Conservation (phyloP, 2,113 vertebrate species). For the Sclerurus mexicanus region DNA sequence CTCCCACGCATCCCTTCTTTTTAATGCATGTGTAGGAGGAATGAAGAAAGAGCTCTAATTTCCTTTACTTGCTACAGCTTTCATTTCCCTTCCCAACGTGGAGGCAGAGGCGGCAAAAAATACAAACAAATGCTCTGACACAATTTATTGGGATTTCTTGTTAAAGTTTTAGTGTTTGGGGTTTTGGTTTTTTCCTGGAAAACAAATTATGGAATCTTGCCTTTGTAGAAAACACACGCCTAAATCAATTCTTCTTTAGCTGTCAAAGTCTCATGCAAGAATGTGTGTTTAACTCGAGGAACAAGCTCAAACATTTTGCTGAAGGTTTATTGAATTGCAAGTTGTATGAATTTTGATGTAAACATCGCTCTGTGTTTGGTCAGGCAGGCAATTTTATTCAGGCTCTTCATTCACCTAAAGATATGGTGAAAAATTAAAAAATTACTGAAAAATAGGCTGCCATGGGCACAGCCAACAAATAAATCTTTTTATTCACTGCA, state of each 20-base stretch:
- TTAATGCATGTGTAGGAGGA: conserved; percentile 28
- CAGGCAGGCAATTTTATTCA: not conserved
- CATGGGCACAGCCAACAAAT: not conserved
- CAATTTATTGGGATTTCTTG: not conserved
- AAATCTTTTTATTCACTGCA: not conserved
- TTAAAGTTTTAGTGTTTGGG: not conserved
- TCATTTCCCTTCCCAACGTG: not conserved
- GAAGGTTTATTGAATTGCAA: not conserved
- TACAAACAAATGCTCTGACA: not conserved
- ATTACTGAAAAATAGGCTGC: not conserved
- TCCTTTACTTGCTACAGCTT: not conserved
- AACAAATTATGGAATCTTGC: not conserved
- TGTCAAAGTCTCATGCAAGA: not conserved
- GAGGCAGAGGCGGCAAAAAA: not conserved
- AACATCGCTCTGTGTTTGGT: not conserved
- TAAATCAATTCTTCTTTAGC: not conserved
- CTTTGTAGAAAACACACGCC: not conserved
- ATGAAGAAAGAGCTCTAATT: not conserved
- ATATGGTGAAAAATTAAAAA: not conserved
- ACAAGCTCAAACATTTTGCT: not conserved
- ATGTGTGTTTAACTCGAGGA: not conserved
- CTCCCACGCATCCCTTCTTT: not conserved
- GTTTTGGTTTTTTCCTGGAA: not conserved
- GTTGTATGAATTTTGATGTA: not conserved
- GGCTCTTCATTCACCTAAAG: not conserved